These are phyloP conservation scores for Urophycis tenuis DNA, from an alignment of 2,797 vertebrate species.

Conservation along the genomic window DNA sequence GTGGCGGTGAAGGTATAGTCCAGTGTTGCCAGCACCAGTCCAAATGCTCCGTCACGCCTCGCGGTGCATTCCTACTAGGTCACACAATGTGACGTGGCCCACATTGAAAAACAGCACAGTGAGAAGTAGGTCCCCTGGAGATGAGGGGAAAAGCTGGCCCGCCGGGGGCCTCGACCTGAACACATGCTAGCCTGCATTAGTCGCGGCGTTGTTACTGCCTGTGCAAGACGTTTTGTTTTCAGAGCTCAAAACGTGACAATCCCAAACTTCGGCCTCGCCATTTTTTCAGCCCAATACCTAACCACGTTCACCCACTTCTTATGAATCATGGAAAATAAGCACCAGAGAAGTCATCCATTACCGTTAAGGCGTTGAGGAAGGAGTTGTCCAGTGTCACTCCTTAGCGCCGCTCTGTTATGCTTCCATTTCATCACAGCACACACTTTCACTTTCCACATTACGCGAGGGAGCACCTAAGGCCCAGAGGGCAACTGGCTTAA, in stretches of 20 bases:
- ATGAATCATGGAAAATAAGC: background rate
- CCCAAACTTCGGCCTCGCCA: background rate
- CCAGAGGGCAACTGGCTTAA: slow-evolving; percentile 4
- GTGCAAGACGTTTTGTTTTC: background rate
- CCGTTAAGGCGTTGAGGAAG: background rate
- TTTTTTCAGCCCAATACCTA: background rate
- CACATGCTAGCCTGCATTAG: background rate
- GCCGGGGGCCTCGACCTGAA: background rate
- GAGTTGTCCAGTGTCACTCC: background rate
- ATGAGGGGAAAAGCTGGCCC: background rate
- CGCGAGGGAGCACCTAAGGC: slow-evolving; percentile 12
- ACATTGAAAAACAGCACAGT: slow-evolving; percentile 14
- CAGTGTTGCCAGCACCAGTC: background rate
- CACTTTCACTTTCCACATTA: slow-evolving; percentile 7
- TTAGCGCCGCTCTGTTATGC: background rate
- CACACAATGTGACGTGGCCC: slow-evolving; percentile 30
- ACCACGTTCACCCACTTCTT: background rate
- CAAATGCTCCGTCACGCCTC: slow-evolving; percentile 29
- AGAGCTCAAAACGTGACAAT: background rate
- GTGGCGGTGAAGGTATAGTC: background rate
- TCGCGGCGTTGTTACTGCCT: background rate
- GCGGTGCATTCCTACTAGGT: slow-evolving; percentile 23
- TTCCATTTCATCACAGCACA: slow-evolving; percentile 13
- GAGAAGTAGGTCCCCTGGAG: background rate
- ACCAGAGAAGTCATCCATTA: background rate